Evolutionary conservation across 2,113 vertebrate species (phyloP).

Genomic region (Rhineura floridana): DNA sequence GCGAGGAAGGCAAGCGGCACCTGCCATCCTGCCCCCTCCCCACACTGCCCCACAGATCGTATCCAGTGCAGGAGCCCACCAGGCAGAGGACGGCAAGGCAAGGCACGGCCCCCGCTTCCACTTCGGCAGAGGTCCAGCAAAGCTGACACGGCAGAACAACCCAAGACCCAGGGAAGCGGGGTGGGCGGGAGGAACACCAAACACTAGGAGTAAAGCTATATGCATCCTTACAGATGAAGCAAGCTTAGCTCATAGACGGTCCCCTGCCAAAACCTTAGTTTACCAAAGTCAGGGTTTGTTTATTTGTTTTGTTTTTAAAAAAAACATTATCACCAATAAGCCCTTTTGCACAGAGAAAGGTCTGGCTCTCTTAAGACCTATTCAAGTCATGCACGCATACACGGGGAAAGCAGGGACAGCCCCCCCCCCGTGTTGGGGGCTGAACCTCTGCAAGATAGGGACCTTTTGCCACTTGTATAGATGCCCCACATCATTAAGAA

Average conservation of each 20-base stretch:
- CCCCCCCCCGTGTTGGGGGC: neutral
- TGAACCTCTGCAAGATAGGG: neutral
- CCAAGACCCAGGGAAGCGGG: neutral
- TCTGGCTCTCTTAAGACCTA: neutral
- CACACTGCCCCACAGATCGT: neutral
- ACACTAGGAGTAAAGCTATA: neutral
- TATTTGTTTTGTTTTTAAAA: too few species aligned
- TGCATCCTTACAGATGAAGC: neutral
- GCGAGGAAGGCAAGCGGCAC: slow-evolving; percentile 43
- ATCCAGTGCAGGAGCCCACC: neutral
- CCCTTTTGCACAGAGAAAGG: neutral
- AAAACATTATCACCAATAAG: neutral
- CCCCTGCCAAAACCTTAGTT: neutral
- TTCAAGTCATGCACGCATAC: neutral
- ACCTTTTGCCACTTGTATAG: neutral
- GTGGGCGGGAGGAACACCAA: neutral
- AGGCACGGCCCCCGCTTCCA: neutral
- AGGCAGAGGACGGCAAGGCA: neutral
- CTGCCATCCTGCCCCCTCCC: slow-evolving; percentile 8
- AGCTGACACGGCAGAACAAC: neutral
- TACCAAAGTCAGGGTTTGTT: neutral
- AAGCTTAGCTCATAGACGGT: neutral
- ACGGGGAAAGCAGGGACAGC: neutral
- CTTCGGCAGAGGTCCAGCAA: slow-evolving; percentile 9
- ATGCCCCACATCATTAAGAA: neutral